A percentile compares a stretch with the other conserved stretches of the same genome.
Evolutionary conservation across 2,113 vertebrate species (phyloP).

Genomic region (Diadophis punctatus): DNA sequence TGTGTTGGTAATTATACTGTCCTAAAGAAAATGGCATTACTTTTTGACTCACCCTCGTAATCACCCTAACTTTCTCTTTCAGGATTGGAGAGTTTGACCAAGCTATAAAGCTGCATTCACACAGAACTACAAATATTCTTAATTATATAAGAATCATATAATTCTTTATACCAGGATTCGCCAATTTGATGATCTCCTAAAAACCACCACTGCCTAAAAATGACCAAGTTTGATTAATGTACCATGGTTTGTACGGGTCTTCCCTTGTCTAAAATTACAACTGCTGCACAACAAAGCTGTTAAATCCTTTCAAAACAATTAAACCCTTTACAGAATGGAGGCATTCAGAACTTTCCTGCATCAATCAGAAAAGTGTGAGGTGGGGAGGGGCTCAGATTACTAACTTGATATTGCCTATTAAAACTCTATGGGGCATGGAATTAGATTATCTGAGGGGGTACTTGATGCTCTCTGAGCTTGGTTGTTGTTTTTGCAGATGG

Average conservation of each 20-base stretch:
- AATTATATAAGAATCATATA: neutral
- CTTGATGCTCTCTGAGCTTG: neutral
- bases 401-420: neutral
- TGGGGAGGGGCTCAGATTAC: neutral
- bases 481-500: neutral
- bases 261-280: neutral
- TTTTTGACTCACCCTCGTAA: too few species aligned
- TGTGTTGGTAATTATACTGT: too few species aligned
- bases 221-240: neutral
- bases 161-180: neutral
- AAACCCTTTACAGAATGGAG: neutral
- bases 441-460: neutral
- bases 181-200: neutral
- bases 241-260: neutral
- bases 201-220: neutral
- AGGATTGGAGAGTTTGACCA: slow-evolving; percentile 20
- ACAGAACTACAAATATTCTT: slow-evolving; percentile 17
- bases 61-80: slow-evolving; percentile 14
- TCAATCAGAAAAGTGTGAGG: neutral
- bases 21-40: too few species aligned
- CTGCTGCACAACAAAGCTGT: neutral
- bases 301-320: neutral
- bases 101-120: slow-evolving; percentile 4
- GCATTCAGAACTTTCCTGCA: neutral
- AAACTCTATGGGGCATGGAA: neutral